These are phyloP conservation scores for Megathymus violae DNA, from an alignment of 1,140 invertebrate genomes.

Conservation along the genomic window DNA sequence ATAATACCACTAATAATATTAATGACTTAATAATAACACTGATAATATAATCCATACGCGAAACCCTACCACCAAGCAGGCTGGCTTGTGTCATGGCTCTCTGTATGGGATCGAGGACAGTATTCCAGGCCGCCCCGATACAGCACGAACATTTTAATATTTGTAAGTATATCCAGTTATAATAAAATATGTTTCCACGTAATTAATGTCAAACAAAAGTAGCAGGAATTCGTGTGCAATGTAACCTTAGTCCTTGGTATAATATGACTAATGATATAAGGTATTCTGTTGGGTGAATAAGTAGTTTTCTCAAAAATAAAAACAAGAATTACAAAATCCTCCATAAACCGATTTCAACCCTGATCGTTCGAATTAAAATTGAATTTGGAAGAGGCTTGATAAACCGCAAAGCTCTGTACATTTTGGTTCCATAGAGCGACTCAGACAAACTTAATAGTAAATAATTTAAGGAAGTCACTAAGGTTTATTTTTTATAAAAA, in stretches of 20 bases:
- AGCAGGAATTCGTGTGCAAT: not conserved
- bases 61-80: too few species aligned
- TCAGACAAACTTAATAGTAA: slow-evolving; percentile 2
- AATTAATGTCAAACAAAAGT: too few species aligned
- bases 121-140: too few species aligned
- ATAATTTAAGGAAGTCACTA: not conserved
- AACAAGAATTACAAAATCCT: not conserved
- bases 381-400: not conserved
- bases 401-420: not conserved
- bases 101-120: too few species aligned
- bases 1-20: too few species aligned
- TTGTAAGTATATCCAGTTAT: too few species aligned
- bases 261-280: slow-evolving; percentile 14
- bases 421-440: slow-evolving; percentile 9
- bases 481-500: too few species aligned
- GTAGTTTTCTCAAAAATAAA: slow-evolving; percentile 8
- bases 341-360: not conserved
- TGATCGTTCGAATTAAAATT: not conserved
- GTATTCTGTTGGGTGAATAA: slow-evolving; percentile 13
- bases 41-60: too few species aligned
- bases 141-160: too few species aligned
- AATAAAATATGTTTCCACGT: too few species aligned
- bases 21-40: too few species aligned
- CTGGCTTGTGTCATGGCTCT: too few species aligned
- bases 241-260: not conserved